A percentile compares a stretch with the other conserved stretches of the same genome.
These are phyloP conservation scores for Synanceia verrucosa DNA, from an alignment of 2,797 vertebrate species.

Conservation along the genomic window DNA sequence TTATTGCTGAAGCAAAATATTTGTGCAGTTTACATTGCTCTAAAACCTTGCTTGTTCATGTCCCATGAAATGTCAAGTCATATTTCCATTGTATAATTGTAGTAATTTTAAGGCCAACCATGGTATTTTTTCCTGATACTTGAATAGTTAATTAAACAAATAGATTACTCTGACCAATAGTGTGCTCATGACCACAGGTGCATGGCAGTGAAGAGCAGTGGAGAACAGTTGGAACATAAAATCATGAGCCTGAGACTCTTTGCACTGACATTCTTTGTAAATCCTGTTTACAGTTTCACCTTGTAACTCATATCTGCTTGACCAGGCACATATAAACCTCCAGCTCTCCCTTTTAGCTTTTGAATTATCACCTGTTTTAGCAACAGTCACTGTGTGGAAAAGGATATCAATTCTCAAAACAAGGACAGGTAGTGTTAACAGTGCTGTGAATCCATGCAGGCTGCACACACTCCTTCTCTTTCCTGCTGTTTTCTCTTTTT, in stretches of 20 bases:
- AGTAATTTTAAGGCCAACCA: too few relatives aligned
- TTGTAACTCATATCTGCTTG: constrained; percentile 33
- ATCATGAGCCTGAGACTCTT: neutral
- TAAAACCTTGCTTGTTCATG: neutral
- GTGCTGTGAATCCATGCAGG: neutral
- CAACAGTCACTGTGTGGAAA: neutral
- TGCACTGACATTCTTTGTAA: neutral
- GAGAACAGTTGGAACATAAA: neutral
- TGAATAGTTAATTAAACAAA: too few relatives aligned
- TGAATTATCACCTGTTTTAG: neutral
- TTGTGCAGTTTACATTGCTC: neutral
- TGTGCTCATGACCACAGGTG: neutral
- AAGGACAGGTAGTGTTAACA: neutral
- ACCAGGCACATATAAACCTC: constrained; percentile 11
- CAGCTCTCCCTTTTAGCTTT: neutral
- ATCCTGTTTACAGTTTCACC: constrained; percentile 5
- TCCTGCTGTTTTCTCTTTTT: neutral
- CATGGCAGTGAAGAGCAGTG: neutral
- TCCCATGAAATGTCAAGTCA: too few relatives aligned
- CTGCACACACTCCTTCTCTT: neutral
- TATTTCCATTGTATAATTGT: too few relatives aligned
- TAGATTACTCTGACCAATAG: too few relatives aligned
- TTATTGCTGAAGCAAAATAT: neutral
- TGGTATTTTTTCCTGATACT: too few relatives aligned
- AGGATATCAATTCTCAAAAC: neutral